Percentiles rank a stretch among this genome's conserved stretches.
These are phyloP conservation scores for Salarias fasciatus DNA, from an alignment of 2,797 vertebrate genomes.

Conservation along the genomic window DNA sequence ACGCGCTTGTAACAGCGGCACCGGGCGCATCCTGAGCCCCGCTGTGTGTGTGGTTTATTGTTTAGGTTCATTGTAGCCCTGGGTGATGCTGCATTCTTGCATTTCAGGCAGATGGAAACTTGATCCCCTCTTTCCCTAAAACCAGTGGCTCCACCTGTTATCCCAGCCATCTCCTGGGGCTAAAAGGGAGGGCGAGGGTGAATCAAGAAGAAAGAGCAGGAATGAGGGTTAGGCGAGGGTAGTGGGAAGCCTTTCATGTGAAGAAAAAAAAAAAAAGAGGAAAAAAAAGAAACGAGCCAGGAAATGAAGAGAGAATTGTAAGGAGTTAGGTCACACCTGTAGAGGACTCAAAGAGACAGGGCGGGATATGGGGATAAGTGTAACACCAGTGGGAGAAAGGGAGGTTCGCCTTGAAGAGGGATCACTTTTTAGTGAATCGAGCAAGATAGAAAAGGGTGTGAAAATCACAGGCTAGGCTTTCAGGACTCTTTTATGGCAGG, in stretches of 20 bases:
- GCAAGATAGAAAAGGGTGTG: constrained; percentile 55
- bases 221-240: constrained; percentile 54
- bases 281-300: constrained; percentile 25
- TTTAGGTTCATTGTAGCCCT: constrained; percentile 48
- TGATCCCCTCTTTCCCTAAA: constrained; percentile 52
- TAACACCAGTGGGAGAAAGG: constrained; percentile 59
- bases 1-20: constrained; percentile 15
- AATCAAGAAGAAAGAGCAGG: constrained; percentile 55
- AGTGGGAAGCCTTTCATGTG: constrained; percentile 72
- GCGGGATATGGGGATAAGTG: constrained; percentile 64
- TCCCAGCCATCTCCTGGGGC: constrained; percentile 70
- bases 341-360: constrained; percentile 62
- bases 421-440: constrained; percentile 63
- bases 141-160: constrained; percentile 74
- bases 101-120: constrained; percentile 69
- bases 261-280: constrained; percentile 19
- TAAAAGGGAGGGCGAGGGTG: constrained; percentile 53
- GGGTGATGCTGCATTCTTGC: constrained; percentile 64
- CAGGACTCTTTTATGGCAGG: constrained; percentile 49
- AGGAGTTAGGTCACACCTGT: constrained; percentile 73
- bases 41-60: constrained; percentile 45
- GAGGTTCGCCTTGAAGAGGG: constrained; percentile 42
- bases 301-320: constrained; percentile 63
- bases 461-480: constrained; percentile 66
- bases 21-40: constrained; percentile 3